Percentiles rank a stretch among this genome's conserved stretches.
Evolutionary conservation across 2,797 vertebrate species (phyloP).

Genomic region (Microctenopoma lineatum): DNA sequence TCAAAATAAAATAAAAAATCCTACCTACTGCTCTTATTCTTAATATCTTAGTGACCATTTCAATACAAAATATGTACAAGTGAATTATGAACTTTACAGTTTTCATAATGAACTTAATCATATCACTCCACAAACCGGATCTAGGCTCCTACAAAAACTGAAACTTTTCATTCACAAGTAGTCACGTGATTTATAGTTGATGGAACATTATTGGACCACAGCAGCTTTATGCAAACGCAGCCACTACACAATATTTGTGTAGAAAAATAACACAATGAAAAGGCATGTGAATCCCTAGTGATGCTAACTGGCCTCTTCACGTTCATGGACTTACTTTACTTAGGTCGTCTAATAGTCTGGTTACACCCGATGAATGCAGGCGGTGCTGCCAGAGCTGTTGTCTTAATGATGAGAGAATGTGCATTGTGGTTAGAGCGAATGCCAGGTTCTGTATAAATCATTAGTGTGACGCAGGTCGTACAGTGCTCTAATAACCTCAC

Average conservation of each 20-base stretch:
- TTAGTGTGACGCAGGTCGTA: too few relatives aligned
- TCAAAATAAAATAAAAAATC: too few relatives aligned
- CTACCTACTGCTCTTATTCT: too few relatives aligned
- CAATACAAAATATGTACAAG: too few relatives aligned
- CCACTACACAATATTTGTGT: background rate
- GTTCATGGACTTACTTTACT: background rate
- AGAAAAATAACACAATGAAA: background rate
- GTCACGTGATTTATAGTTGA: too few relatives aligned
- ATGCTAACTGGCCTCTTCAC: background rate
- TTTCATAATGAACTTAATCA: too few relatives aligned
- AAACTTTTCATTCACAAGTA: too few relatives aligned
- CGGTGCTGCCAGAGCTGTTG: conserved; percentile 57
- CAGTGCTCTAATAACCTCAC: conserved; percentile 19
- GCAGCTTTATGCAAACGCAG: background rate
- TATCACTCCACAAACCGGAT: too few relatives aligned
- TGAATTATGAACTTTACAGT: too few relatives aligned
- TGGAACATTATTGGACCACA: too few relatives aligned
- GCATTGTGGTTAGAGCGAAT: conserved; percentile 50
- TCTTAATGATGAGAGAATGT: conserved; percentile 43
- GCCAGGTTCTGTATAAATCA: conserved; percentile 47
- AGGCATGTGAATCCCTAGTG: background rate
- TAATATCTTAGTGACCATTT: too few relatives aligned
- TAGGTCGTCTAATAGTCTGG: conserved; percentile 32
- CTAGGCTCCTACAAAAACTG: too few relatives aligned
- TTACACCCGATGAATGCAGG: conserved; percentile 67